Evolutionary conservation across 1,140 invertebrate species (phyloP).

Genomic region (Venustaconcha ellipsiformis): DNA sequence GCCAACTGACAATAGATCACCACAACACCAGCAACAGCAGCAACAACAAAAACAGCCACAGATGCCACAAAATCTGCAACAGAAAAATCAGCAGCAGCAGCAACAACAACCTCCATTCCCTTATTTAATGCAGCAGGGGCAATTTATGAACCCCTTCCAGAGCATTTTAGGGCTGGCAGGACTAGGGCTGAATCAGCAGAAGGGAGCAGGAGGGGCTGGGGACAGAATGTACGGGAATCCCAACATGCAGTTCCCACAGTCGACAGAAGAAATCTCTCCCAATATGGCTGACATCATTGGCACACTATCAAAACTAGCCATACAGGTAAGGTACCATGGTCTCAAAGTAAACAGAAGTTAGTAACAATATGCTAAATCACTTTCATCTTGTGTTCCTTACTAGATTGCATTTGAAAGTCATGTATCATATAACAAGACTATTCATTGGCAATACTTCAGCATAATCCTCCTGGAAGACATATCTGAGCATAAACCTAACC

Average conservation of each 20-base stretch:
- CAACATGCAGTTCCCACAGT: not conserved
- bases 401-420: too few relatives aligned
- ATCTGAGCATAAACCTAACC: too few relatives aligned
- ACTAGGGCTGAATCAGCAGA: slow-evolving; percentile 19
- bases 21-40: slow-evolving; percentile 39
- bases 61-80: slow-evolving; percentile 14
- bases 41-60: slow-evolving; percentile 21
- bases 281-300: slow-evolving; percentile 35
- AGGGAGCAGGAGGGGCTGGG: slow-evolving; percentile 3
- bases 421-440: too few relatives aligned
- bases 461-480: too few relatives aligned
- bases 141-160: slow-evolving; percentile 23
- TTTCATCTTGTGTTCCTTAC: too few relatives aligned
- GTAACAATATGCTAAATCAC: too few relatives aligned
- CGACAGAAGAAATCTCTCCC: slow-evolving; percentile 24
- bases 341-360: not conserved
- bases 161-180: slow-evolving; percentile 14
- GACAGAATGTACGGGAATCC: slow-evolving; percentile 31
- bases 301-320: slow-evolving; percentile 43
- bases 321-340: slow-evolving; percentile 40
- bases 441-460: too few relatives aligned
- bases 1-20: not conserved
- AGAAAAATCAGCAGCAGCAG: slow-evolving; percentile 12
- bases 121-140: slow-evolving; percentile 28
- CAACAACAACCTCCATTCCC: slow-evolving; percentile 6